A percentile compares a stretch with the other conserved stretches of the same genome.
Evolutionary conservation across 2,113 vertebrate genomes (phyloP).

Genomic region (Heloderma charlesbogerti): DNA sequence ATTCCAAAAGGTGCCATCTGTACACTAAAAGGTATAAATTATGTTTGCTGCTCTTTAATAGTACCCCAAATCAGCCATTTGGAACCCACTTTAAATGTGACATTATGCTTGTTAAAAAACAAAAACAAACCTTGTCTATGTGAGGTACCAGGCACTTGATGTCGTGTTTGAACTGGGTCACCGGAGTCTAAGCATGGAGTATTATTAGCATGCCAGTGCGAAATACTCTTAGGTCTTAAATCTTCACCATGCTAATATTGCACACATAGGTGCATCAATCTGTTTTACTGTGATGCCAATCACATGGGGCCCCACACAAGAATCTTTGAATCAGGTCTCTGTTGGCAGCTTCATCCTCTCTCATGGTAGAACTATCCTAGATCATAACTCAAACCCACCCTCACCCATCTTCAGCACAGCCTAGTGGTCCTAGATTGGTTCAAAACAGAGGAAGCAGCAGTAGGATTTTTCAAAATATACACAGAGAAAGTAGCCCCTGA

Average conservation of each 20-base stretch:
- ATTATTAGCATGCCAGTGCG: background rate
- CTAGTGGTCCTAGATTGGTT: no score
- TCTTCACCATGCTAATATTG: background rate
- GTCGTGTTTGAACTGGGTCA: background rate
- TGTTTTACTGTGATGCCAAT: background rate
- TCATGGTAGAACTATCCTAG: no score
- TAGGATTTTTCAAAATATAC: no score
- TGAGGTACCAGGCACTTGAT: background rate
- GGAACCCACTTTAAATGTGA: background rate
- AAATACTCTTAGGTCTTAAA: background rate
- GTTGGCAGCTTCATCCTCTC: no score
- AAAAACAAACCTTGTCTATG: background rate
- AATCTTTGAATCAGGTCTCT: background rate
- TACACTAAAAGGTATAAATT: background rate
- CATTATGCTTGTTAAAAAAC: background rate
- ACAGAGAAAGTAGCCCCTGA: no score
- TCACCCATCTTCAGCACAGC: no score
- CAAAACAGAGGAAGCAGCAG: no score
- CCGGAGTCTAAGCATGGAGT: background rate
- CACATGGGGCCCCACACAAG: background rate
- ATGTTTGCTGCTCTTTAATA: background rate
- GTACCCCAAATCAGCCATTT: background rate
- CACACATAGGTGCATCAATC: background rate
- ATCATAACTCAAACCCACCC: no score
- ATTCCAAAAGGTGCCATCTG: background rate